A percentile compares a stretch with the other conserved stretches of the same genome.
Evolutionary conservation across 2,888 invertebrate species (phyloP).

Genomic region (Lasioglossum figueresi): DNA sequence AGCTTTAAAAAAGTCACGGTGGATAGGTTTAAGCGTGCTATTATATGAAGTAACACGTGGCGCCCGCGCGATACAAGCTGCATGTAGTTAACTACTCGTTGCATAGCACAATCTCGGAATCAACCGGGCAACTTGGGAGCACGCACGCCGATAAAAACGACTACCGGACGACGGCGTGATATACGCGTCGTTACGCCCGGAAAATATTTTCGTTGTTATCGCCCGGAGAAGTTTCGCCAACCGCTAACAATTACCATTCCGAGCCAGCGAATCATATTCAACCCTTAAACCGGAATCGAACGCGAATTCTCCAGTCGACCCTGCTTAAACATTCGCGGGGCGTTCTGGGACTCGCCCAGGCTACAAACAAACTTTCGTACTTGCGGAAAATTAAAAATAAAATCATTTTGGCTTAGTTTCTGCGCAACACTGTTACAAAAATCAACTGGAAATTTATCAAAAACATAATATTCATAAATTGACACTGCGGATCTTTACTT

Average conservation of each 20-base stretch:
- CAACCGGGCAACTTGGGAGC: constrained; percentile 56
- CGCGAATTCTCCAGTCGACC: background rate
- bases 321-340: background rate
- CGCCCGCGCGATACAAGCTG: constrained; percentile 51
- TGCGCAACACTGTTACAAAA: background rate
- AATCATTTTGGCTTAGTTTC: background rate
- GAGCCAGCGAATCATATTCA: constrained; percentile 46
- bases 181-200: constrained; percentile 32
- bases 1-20: constrained; percentile 66
- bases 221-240: constrained; percentile 25
- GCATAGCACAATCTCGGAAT: constrained; percentile 61
- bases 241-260: constrained; percentile 33
- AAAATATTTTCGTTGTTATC: constrained; percentile 53
- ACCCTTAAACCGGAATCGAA: constrained; percentile 39
- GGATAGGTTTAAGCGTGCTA: constrained; percentile 59
- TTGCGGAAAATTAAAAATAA: background rate
- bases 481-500: background rate
- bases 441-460: background rate
- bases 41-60: constrained; percentile 61
- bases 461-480: background rate
- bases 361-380: background rate
- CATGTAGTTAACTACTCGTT: constrained; percentile 66
- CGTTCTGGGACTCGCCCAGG: background rate
- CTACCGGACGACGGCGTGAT: constrained; percentile 26
- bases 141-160: constrained; percentile 62